phyloP scores from a whole-genome alignment of 92 coral and sea anemone genomes.

The Umimayanthus chanpuru region DNA sequence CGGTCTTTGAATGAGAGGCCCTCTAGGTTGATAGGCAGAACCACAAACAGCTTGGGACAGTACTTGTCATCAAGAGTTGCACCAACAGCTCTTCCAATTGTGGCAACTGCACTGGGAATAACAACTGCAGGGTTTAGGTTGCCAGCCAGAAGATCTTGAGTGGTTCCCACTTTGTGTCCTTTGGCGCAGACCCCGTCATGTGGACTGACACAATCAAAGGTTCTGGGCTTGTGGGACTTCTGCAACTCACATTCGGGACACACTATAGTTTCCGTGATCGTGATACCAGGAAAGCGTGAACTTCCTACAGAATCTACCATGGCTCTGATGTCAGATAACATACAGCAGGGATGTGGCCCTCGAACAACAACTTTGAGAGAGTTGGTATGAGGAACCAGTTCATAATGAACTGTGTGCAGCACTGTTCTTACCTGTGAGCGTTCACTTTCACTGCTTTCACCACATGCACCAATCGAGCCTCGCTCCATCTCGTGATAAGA shows the following conservation, averaged over 20 bases:
- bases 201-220: background rate
- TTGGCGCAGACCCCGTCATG: constrained; percentile 40
- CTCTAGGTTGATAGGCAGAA: constrained; percentile 46
- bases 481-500: background rate
- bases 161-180: constrained; percentile 41
- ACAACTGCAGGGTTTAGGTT: background rate
- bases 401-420: constrained; percentile 47
- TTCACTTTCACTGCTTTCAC: background rate
- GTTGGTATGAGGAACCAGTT: constrained; percentile 48
- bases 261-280: constrained; percentile 13
- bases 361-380: constrained; percentile 43
- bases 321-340: constrained; percentile 36
- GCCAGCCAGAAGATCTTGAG: constrained; percentile 14
- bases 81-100: constrained; percentile 26
- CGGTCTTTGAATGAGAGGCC: constrained; percentile 48
- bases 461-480: background rate
- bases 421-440: background rate
- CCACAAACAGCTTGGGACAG: constrained; percentile 54
- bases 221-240: constrained; percentile 24
- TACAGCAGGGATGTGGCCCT: constrained; percentile 46
- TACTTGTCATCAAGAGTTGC: constrained; percentile 32
- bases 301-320: constrained; percentile 26
- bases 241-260: constrained; percentile 55
- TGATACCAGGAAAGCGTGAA: constrained; percentile 36
- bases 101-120: constrained; percentile 1